Evolutionary conservation across 1,140 invertebrate genomes (phyloP).

Genomic region (Drosophila parvula): DNA sequence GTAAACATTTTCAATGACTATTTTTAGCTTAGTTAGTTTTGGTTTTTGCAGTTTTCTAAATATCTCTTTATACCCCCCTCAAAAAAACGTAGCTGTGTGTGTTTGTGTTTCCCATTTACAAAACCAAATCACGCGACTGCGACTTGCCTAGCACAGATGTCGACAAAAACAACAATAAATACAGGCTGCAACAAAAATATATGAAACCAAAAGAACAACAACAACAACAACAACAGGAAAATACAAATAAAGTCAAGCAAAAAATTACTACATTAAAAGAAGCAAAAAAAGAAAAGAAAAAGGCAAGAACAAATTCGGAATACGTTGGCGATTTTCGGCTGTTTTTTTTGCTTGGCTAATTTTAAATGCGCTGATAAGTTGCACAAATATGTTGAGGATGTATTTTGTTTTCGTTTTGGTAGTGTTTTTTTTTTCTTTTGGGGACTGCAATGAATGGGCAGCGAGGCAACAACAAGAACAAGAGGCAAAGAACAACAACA

Average conservation of each 20-base stretch:
- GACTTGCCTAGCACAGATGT: constrained; percentile 68
- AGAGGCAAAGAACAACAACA: constrained; percentile 18
- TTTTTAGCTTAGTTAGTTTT: constrained; percentile 74
- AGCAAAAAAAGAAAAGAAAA: not conserved
- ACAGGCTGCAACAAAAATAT: not conserved
- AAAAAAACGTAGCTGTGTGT: not conserved
- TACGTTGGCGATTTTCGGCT: constrained; percentile 45
- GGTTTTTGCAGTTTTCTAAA: constrained; percentile 70
- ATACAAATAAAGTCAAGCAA: not conserved
- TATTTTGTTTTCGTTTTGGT: constrained; percentile 30
- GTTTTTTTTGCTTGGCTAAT: constrained; percentile 57
- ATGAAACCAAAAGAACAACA: too few relatives aligned
- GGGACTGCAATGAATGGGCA: constrained; percentile 59
- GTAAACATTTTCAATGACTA: constrained; percentile 81
- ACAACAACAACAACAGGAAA: not conserved
- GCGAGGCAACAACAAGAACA: constrained; percentile 8
- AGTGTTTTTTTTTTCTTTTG: constrained; percentile 24
- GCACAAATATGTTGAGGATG: constrained; percentile 78
- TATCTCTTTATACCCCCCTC: not conserved
- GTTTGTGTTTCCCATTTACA: constrained; percentile 71
- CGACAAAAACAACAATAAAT: constrained; percentile 25
- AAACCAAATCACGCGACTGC: constrained; percentile 78
- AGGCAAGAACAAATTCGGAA: constrained; percentile 42
- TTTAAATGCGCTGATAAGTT: constrained; percentile 82
- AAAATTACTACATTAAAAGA: constrained; percentile 23